A percentile compares a stretch with the other conserved stretches of the same genome.
phyloP scores from a whole-genome alignment of 1,140 invertebrate species.

The Manduca sexta region DNA sequence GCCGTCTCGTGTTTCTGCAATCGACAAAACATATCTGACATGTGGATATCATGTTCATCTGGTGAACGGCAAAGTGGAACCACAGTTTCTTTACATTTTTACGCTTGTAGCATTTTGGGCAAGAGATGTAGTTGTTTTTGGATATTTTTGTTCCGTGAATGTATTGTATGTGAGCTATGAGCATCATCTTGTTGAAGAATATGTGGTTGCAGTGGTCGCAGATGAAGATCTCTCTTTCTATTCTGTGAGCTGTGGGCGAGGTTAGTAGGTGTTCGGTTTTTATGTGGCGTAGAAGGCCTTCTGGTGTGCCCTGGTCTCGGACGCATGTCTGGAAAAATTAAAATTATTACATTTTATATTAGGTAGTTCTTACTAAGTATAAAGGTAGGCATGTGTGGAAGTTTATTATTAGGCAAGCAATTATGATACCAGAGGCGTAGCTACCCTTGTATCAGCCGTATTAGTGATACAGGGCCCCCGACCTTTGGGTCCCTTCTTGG shows the following conservation, averaged over 20 bases:
- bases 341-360: neutral
- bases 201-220: constrained; percentile 35
- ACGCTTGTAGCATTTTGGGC: constrained; percentile 25
- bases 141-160: constrained; percentile 6
- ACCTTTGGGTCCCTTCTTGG: too few relatives aligned
- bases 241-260: constrained; percentile 17
- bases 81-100: constrained; percentile 9
- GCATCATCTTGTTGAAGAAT: constrained; percentile 44
- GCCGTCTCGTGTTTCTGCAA: constrained; percentile 10
- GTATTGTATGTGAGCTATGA: constrained; percentile 29
- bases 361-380: too few relatives aligned
- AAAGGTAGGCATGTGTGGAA: too few relatives aligned
- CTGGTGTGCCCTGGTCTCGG: constrained; percentile 4
- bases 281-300: constrained; percentile 30
- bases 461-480: too few relatives aligned
- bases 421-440: too few relatives aligned
- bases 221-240: constrained; percentile 46
- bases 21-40: constrained; percentile 41
- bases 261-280: constrained; percentile 33
- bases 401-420: too few relatives aligned
- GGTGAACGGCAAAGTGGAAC: constrained; percentile 22
- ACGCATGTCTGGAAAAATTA: constrained; percentile 42
- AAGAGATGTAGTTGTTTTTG: constrained; percentile 7
- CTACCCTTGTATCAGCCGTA: too few relatives aligned
- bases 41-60: neutral